Evolutionary conservation across 2,888 invertebrate genomes (phyloP), one percentile per base, ranked within the genome.

Genomic region (Oscheius myriophilus): DNA sequence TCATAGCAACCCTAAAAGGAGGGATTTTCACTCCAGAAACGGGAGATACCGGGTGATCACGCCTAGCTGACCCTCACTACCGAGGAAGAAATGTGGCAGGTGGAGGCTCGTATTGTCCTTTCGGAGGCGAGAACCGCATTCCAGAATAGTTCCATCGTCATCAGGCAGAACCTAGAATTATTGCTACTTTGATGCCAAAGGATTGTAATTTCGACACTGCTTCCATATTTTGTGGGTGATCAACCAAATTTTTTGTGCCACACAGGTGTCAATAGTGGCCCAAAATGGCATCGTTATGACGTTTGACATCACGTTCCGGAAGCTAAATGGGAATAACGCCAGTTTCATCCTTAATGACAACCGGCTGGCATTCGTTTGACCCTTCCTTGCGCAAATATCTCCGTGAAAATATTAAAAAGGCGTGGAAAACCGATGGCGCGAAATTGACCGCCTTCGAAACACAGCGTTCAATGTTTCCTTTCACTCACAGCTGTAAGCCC

Each of bases 91-190:
- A 88, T 98, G 96, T 86, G 96, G 96, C 81, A 97, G 88, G 87
- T 97, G 96, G 87, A 95, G 95, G 0, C 97, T 97, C 0, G 97
- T 96, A 87, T 98, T 98, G 87, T 98, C 96, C 87, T 98, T 98
- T 86, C 94, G 92, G 81, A 96, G 90, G 0, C 92, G 90, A 69
- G 91, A 92, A 87, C 97, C 90, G 70, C 93, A 92, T 87, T 96
- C 92, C 41, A 98, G 87, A 0, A 97, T 88, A 63, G 92, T 91
- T 0, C 96, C 96, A 3, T 75, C 65, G 7, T 76, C 78, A 86
- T 93, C 91, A 0, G 95, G 93, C 87, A 92, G 90, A 11, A 93
- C 93, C 93, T 93, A 73, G 4, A 89, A 65, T 26, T 26, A 46
- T 4, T n/a, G n/a, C n/a, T 43, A n/a, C n/a, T n/a, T n/a, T n/a